Conservation (phyloP, 2,888 invertebrate genomes). For the Tridacna gigas region DNA sequence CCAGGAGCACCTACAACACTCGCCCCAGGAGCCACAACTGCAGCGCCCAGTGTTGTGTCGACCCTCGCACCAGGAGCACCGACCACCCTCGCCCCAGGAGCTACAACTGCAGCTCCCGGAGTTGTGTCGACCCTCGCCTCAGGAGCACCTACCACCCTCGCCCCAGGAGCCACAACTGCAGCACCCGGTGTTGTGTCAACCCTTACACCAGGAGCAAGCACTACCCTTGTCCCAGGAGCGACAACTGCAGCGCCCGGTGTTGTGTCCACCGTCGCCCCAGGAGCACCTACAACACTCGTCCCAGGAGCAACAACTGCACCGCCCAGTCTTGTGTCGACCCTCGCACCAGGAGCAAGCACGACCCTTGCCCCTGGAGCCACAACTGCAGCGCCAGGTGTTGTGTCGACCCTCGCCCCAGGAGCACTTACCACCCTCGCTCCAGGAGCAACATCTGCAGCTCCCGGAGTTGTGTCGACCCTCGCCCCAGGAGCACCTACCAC, state of each 20-base stretch:
- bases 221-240: no score
- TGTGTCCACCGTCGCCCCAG: background rate
- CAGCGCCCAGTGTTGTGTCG: background rate
- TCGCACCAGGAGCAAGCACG: background rate
- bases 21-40: conserved; percentile 1
- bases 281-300: background rate
- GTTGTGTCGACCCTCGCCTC: background rate
- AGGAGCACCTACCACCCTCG: background rate
- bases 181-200: background rate
- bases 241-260: background rate
- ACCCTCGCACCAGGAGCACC: background rate
- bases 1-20: background rate
- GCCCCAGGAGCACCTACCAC: background rate
- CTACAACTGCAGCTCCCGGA: background rate
- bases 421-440: background rate
- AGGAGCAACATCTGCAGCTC: background rate
- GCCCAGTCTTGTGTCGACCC: background rate
- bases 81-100: background rate
- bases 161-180: background rate
- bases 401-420: background rate
- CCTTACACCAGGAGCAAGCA: background rate
- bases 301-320: background rate
- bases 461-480: background rate
- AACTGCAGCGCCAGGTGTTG: background rate
- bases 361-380: background rate